Evolutionary conservation across 2,888 invertebrate species (phyloP).

Genomic region (Copidosoma aretas): DNA sequence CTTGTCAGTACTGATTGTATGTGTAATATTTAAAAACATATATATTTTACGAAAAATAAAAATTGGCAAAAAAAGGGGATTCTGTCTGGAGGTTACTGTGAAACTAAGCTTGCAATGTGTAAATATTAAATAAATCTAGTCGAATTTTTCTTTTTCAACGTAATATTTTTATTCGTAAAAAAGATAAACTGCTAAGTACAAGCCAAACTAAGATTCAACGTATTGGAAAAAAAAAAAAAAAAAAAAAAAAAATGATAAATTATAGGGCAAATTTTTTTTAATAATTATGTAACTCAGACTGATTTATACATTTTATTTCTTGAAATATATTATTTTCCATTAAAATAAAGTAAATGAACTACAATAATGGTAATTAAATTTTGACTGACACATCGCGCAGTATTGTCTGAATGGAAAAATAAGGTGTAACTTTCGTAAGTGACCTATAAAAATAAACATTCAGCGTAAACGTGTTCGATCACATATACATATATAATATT

Average conservation of each 20-base stretch:
- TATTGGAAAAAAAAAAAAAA: background rate
- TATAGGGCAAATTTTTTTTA: background rate
- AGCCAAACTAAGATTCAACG: background rate
- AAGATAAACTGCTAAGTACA: background rate
- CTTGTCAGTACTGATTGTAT: background rate
- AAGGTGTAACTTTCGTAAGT: constrained; percentile 43
- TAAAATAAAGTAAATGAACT: background rate
- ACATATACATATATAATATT: constrained; percentile 23
- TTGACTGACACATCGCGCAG: constrained; percentile 8
- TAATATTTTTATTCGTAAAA: background rate
- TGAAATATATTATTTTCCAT: background rate
- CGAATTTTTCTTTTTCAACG: constrained; percentile 1
- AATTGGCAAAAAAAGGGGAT: constrained; percentile 15
- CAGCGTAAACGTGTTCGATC: constrained; percentile 48
- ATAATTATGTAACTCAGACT: background rate
- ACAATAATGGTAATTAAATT: background rate
- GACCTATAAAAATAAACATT: constrained; percentile 36
- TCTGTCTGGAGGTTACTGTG: background rate
- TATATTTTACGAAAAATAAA: constrained; percentile 21
- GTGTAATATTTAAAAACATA: constrained; percentile 7
- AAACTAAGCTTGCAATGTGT: background rate
- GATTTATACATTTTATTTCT: constrained; percentile 6
- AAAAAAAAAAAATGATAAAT: background rate
- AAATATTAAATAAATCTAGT: background rate
- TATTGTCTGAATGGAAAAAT: constrained; percentile 29